A percentile compares a stretch with the other conserved stretches of the same genome.
Evolutionary conservation across 2,888 invertebrate species (phyloP).

Genomic region (Netelia fuscicornis): DNA sequence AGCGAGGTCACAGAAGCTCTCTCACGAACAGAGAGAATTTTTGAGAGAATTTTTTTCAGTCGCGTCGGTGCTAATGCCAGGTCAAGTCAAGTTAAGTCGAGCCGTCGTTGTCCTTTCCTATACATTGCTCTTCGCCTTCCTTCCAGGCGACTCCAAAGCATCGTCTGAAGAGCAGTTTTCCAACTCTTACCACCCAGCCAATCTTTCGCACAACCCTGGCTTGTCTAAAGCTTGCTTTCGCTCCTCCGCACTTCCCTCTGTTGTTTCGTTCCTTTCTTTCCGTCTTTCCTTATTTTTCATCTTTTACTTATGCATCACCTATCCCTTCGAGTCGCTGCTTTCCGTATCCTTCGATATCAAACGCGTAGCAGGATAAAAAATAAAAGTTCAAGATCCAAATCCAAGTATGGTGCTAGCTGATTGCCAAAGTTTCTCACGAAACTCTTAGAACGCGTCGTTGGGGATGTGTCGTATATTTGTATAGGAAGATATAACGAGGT

Average conservation of each 20-base stretch:
- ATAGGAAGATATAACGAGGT: background rate
- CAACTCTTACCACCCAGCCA: conserved; percentile 56
- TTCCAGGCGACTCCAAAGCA: conserved; percentile 69
- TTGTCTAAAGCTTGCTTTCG: conserved; percentile 41
- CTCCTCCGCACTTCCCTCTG: conserved; percentile 39
- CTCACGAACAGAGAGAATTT: background rate
- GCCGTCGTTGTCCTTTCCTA: conserved; percentile 39
- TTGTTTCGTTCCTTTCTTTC: conserved; percentile 38
- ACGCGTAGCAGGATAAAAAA: conserved; percentile 40
- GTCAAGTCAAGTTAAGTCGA: conserved; percentile 53
- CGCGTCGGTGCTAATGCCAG: conserved; percentile 35
- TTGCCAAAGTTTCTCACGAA: conserved; percentile 66
- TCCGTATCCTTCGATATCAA: conserved; percentile 35
- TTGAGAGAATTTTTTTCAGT: conserved; percentile 60
- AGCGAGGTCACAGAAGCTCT: conserved; percentile 8
- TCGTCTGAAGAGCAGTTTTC: conserved; percentile 75
- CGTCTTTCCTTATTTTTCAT: background rate
- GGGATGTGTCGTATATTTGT: conserved; percentile 4
- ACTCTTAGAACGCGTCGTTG: conserved; percentile 38
- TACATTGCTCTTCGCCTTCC: conserved; percentile 50
- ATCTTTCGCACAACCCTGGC: conserved; percentile 37
- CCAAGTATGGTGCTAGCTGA: conserved; percentile 50
- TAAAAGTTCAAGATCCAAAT: conserved; percentile 43
- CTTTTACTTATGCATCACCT: conserved; percentile 10
- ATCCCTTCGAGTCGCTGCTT: conserved; percentile 14